Evolutionary conservation across 53 echinoderm and acorn worm species (phyloP), one percentile per base, ranked within the genome.

Genomic region (Patiria pectinifera): DNA sequence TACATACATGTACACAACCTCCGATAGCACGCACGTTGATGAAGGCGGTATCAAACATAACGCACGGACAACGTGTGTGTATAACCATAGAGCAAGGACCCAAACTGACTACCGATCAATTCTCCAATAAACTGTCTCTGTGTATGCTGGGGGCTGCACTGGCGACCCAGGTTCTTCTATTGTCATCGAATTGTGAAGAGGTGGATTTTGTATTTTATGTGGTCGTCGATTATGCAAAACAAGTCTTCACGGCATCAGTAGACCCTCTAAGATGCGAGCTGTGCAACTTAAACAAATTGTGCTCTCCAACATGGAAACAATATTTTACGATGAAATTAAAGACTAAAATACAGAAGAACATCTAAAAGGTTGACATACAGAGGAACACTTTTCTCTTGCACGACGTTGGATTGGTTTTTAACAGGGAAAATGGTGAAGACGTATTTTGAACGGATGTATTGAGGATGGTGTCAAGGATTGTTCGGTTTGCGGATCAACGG

Each of bases 21-120:
- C 76, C 2, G 74, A 46, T 79, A 66, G 66, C 80, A 48, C 47
- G 23, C 21, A 3, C 24, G 74, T 43, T 21, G 85, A 85, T 85
- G 21, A 70, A 45, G 21, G 66, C 66, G 13, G 0, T 44, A 85
- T 21, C 66, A 66, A 66, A 11, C 14, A 85, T 11, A 6, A 18
- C 19, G 58, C 8, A 46, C 79, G 46, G 2, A 10, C 16, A 8
- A 6, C 83, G 59, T 82, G 83, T 59, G 74, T 53, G 18, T 4
- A 12, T 1, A 14, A n/a, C n/a, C n/a, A n/a, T n/a, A n/a, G n/a
- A n/a, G n/a, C n/a, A n/a, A n/a, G n/a, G n/a, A n/a, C n/a, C n/a
- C n/a, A n/a, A n/a, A n/a, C 48, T 25, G 76, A 62, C 74, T 48
- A 12, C 14, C 18, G 86, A 86, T 86, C 86, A 86, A 75, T 86